Percentiles rank a stretch among this genome's conserved stretches.
Conservation (phyloP, 2,888 invertebrate genomes). For the Serripes groenlandicus region DNA sequence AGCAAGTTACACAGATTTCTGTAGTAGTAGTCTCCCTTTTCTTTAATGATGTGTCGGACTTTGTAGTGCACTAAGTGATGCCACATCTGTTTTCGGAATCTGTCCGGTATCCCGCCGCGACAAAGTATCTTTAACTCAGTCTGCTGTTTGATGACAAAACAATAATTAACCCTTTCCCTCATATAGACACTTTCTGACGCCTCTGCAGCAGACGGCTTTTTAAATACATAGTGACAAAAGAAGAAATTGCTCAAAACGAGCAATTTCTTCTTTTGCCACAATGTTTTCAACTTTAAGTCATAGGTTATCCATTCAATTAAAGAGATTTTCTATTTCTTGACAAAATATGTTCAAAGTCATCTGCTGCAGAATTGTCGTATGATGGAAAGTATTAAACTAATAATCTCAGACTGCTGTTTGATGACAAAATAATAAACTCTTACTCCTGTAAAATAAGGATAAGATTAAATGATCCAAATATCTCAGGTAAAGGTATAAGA, state of each 20-base stretch:
- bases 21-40: constrained; percentile 87
- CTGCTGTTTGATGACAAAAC: not conserved
- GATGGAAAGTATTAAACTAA: too few species aligned
- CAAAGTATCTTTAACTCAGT: constrained; percentile 86
- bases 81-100: constrained; percentile 87
- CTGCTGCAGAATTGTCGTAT: too few species aligned
- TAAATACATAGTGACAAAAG: not conserved
- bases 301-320: too few species aligned
- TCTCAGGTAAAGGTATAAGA: too few species aligned
- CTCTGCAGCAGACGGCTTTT: not conserved
- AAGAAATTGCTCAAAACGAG: not conserved
- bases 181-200: not conserved
- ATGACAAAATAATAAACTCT: too few species aligned
- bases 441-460: too few species aligned
- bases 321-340: too few species aligned
- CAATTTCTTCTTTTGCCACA: not conserved
- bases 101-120: constrained; percentile 87
- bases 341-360: too few species aligned
- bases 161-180: not conserved
- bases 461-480: too few species aligned
- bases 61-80: constrained; percentile 85
- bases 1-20: constrained; percentile 86
- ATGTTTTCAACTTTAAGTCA: too few species aligned
- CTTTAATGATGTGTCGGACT: constrained; percentile 85
- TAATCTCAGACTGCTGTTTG: too few species aligned